Evolutionary conservation across 2,797 vertebrate genomes (phyloP).

Genomic region (Sternarchorhynchus goeldii): DNA sequence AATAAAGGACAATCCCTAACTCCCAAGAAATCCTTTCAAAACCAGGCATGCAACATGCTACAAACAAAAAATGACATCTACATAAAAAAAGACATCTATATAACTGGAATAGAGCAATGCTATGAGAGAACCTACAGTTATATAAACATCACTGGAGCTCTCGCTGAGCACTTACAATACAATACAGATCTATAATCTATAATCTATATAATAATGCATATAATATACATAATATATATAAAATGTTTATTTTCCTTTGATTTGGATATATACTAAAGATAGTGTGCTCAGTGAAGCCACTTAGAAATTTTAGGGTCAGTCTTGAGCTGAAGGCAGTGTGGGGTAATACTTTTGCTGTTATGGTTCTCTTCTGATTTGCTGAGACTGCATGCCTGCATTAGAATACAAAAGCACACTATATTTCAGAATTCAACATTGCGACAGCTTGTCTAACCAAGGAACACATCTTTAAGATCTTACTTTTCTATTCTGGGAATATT

Average conservation of each 20-base stretch:
- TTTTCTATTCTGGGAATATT: neutral
- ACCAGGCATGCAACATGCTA: too few relatives aligned
- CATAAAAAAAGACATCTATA: too few relatives aligned
- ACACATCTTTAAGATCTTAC: neutral
- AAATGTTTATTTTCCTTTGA: neutral
- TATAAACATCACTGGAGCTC: too few relatives aligned
- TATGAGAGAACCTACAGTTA: too few relatives aligned
- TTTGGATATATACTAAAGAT: neutral
- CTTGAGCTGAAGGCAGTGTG: neutral
- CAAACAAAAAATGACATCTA: too few relatives aligned
- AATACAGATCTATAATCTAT: too few relatives aligned
- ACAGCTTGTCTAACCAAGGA: neutral
- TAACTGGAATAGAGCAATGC: too few relatives aligned
- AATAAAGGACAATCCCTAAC: neutral
- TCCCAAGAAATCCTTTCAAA: neutral
- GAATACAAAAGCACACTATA: slow-evolving; percentile 7
- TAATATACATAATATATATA: neutral
- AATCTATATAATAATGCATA: too few relatives aligned
- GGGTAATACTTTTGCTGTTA: neutral
- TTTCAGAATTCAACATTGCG: neutral
- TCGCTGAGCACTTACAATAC: too few relatives aligned
- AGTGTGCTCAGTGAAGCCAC: neutral
- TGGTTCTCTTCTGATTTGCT: neutral
- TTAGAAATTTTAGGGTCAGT: neutral
- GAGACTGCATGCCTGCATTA: neutral